Evolutionary conservation across 2,113 vertebrate species (phyloP), one percentile per base, ranked within the genome.

Genomic region (Catharus minimus): DNA sequence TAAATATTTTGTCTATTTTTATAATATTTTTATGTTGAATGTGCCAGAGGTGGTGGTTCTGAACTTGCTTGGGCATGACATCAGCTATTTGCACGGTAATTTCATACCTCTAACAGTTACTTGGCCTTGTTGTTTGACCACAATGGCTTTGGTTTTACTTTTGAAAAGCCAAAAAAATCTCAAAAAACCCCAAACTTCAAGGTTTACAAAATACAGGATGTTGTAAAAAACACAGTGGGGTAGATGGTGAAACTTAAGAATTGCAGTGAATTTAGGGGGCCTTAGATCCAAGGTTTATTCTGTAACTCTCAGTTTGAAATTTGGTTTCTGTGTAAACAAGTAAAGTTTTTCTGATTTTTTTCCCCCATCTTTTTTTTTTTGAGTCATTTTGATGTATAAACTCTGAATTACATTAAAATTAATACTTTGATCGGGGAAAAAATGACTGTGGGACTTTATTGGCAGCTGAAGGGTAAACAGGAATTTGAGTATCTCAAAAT

Each of bases 171-270:
- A 38, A 38, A 38, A 38, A 38, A 38, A 38, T 7, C 33, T 36
- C 33, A 38, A 38, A 38, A 38, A 38, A 38, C 38, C 38, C 38
- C 38, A 38, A 38, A 38, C 30, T 95, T 92, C 46, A 72, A 82
- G 36, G 43, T 81, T 95, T 88, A 74, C 84, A 77, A 92, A 92
- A 50, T n/a, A 58, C 52, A 86, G 64, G 72, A 64, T 94, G 83
- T 58, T 74, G 30, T 69, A 92, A 58, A 90, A 80, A 78, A 30
- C 28, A 55, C 22, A 4, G 21, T 66, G 30, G 23, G 9, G 56
- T 28, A 62, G 11, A 52, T 1, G 1, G 3, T 36, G 21, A 41
- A 62, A 30, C 11, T 82, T 57, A 61, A 43, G 22, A 80, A 53
- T 61, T 15, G 39, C 44, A 64, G 23, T 39, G 49, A 73, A 52